Conservation (phyloP, 92 coral and sea anemone genomes). For the Siderastrea radians region DNA sequence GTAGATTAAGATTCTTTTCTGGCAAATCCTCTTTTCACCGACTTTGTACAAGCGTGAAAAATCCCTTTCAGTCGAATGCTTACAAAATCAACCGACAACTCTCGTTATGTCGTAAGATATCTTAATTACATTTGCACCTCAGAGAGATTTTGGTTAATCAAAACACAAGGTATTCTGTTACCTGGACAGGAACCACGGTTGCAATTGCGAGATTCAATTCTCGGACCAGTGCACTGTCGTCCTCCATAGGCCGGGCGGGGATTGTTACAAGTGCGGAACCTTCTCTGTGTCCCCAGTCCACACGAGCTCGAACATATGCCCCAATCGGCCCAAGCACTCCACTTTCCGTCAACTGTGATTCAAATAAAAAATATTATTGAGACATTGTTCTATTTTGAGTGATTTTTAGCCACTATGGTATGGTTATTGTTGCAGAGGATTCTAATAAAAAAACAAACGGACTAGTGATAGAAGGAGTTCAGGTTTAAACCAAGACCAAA, state of each 20-base stretch:
- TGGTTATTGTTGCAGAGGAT: no score
- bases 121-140: no score
- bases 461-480: no score
- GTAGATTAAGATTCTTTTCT: no score
- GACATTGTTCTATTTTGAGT: not conserved
- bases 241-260: constrained; percentile 53
- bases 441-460: no score
- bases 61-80: no score
- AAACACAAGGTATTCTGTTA: not conserved
- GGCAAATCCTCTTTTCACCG: no score
- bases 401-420: no score
- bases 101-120: no score
- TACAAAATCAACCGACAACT: no score
- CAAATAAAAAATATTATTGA: not conserved
- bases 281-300: constrained; percentile 49
- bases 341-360: constrained; percentile 17
- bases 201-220: not conserved
- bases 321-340: constrained; percentile 57
- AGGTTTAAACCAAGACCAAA: no score
- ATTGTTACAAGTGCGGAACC: constrained; percentile 47
- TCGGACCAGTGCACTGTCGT: constrained; percentile 13
- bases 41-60: no score
- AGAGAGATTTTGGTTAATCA: not conserved
- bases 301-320: constrained; percentile 40
- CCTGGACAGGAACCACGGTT: constrained; percentile 18